These are phyloP conservation scores for Lutjanus campechanus DNA, from an alignment of 2,797 vertebrate species.

Conservation along the genomic window DNA sequence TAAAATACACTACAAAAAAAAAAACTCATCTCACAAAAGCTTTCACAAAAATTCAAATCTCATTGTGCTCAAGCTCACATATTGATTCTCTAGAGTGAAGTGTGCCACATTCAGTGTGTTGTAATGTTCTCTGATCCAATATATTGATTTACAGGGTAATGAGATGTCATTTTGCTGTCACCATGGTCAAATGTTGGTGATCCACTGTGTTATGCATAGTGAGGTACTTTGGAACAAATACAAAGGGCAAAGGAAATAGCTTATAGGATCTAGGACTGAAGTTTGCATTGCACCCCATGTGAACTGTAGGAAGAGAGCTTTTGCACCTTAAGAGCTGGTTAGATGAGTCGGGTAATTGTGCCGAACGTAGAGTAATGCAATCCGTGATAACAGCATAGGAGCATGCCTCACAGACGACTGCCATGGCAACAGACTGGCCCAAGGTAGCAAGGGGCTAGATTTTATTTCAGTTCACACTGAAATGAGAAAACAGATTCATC, in stretches of 20 bases:
- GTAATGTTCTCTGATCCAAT: slow-evolving; percentile 32
- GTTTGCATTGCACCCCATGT: not conserved
- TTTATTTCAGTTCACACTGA: slow-evolving; percentile 60
- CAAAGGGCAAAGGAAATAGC: not conserved
- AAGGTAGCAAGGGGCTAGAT: slow-evolving; percentile 59
- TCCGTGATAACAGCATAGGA: slow-evolving; percentile 62
- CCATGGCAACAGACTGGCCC: slow-evolving; percentile 82
- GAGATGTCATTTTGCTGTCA: slow-evolving; percentile 44
- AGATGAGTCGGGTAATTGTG: slow-evolving; percentile 68
- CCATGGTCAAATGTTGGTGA: slow-evolving; percentile 25
- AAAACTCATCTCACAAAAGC: no score
- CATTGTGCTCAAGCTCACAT: slow-evolving; percentile 19
- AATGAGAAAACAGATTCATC: slow-evolving; percentile 55
- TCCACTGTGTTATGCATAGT: not conserved
- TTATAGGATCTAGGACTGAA: not conserved
- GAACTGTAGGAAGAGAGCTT: slow-evolving; percentile 31
- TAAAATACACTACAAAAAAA: slow-evolving; percentile 7
- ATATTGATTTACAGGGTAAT: slow-evolving; percentile 45
- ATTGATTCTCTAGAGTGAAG: slow-evolving; percentile 25
- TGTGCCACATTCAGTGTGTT: slow-evolving; percentile 21
- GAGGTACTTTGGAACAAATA: slow-evolving; percentile 2
- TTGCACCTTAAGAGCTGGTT: slow-evolving; percentile 56
- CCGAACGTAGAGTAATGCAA: slow-evolving; percentile 67
- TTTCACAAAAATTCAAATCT: not conserved
- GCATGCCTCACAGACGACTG: slow-evolving; percentile 71